phyloP scores from a whole-genome alignment of 1,140 invertebrate species.

The Drosophila punjabiensis region DNA sequence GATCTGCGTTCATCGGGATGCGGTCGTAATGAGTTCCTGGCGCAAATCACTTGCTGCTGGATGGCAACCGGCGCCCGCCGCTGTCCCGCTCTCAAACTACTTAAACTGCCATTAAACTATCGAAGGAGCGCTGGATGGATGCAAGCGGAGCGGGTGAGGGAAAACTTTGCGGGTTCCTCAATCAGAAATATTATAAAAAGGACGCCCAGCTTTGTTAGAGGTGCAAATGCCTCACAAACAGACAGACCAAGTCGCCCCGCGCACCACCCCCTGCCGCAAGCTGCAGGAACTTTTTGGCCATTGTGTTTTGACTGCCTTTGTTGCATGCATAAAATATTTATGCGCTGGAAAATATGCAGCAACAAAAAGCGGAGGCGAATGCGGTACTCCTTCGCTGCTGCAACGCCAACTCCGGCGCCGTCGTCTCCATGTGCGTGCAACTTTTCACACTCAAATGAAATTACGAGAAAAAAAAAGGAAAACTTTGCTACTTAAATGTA shows the following conservation, averaged over 20 bases:
- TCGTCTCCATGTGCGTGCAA: slow-evolving; percentile 69
- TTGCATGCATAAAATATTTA: slow-evolving; percentile 83
- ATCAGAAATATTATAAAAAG: slow-evolving; percentile 71
- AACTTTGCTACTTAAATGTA: slow-evolving; percentile 83
- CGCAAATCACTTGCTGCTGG: slow-evolving; percentile 34
- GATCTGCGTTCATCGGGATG: slow-evolving; percentile 47
- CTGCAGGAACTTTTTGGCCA: slow-evolving; percentile 45
- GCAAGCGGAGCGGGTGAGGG: background rate
- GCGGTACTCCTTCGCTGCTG: slow-evolving; percentile 12
- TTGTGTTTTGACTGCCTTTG: slow-evolving; percentile 77
- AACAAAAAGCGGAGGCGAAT: slow-evolving; percentile 49
- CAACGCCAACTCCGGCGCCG: slow-evolving; percentile 1
- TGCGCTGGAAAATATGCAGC: slow-evolving; percentile 78
- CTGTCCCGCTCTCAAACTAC: slow-evolving; percentile 66
- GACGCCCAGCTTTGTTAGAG: slow-evolving; percentile 69
- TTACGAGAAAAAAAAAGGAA: slow-evolving; percentile 54
- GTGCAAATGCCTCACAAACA: slow-evolving; percentile 70
- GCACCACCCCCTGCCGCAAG: slow-evolving; percentile 1
- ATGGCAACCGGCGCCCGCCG: slow-evolving; percentile 3
- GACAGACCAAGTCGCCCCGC: slow-evolving; percentile 36
- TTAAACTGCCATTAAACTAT: slow-evolving; percentile 85
- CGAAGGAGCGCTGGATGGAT: slow-evolving; percentile 37
- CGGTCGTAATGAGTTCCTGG: slow-evolving; percentile 31
- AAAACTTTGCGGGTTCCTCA: slow-evolving; percentile 37
- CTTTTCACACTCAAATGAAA: slow-evolving; percentile 83